Base-by-base conservation (phyloP, 1,140 invertebrate genomes). In the Nautilus pompilius region DNA sequence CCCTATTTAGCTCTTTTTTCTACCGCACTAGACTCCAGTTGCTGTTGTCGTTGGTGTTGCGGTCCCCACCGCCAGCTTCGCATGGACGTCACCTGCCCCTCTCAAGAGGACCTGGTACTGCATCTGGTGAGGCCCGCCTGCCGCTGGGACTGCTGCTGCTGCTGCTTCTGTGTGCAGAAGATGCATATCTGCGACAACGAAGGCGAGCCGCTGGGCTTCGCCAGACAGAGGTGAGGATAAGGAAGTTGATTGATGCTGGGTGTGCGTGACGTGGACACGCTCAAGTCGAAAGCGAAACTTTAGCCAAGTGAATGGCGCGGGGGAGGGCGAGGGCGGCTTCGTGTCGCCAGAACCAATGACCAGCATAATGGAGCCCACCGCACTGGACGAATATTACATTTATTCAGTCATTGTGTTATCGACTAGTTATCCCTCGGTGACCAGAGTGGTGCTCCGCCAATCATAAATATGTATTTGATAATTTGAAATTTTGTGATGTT, bases 141-240 rank as follows among this genome's bases (percentile, higher is more conserved):
- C 51, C 65, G 73, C 2, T 74, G 73, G 61, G 73, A 74, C 30
- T 74, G 70, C 26, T 74, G 73, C 54, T 74, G 73, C 51, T 72
- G 70, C 48, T 68, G 65, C 32, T 36, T 74, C 55, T 74, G 73
- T 57, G 54, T 67, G 10, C 66, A 74, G 41, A 72, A 70, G 62
- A 48, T 70, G 3, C 67, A 70, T 45, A 62, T 74, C n/a, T 60
- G 65, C 2, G 73, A 74, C 56, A 66, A 66, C 17, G 60, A 69
- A 1, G 65, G 67, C 20, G 45, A 66, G 10, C 67, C 66, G 13
- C 58, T 74, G 24, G 73, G 73, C 0, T 66, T 67, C 8, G 59
- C 69, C 4, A 66, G 64, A 62, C 70, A 74, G 51, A 72, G 58
- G 72, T 71, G 61, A 57, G 64, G 62, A 45, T 58, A 61, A 5